Evolutionary conservation across 64 coral and sea anemone species (phyloP).

Genomic region (Dendrophyllia cribrosa): DNA sequence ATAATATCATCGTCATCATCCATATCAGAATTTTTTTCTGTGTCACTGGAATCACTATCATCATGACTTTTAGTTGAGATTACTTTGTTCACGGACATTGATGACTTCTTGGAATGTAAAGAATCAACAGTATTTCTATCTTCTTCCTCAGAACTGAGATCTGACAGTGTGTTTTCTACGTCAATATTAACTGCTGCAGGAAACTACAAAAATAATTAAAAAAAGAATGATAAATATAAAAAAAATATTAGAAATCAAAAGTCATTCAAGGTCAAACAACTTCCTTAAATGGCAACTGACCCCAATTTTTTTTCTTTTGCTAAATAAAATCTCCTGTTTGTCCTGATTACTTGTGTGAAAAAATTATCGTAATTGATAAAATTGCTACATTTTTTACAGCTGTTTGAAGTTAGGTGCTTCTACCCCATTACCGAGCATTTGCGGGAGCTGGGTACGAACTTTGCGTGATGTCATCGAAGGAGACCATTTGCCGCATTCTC

Average conservation of each 20-base stretch:
- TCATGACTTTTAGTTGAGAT: not conserved
- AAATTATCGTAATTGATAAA: too few relatives aligned
- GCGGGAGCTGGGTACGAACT: too few relatives aligned
- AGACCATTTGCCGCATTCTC: too few relatives aligned
- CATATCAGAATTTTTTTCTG: constrained; percentile 32
- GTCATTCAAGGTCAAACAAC: not conserved
- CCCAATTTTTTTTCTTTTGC: too few relatives aligned
- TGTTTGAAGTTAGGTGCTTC: too few relatives aligned
- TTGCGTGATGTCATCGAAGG: too few relatives aligned
- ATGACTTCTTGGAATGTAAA: not conserved
- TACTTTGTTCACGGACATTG: not conserved
- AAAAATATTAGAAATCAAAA: not conserved
- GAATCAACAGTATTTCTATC: not conserved
- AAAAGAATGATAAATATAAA: not conserved
- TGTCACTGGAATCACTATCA: constrained; percentile 3
- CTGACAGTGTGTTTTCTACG: not conserved
- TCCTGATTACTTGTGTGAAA: too few relatives aligned
- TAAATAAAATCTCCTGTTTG: too few relatives aligned
- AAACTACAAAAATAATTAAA: constrained; percentile 9
- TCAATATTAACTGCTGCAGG: constrained; percentile 9
- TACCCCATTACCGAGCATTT: too few relatives aligned
- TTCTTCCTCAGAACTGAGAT: not conserved
- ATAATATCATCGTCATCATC: constrained; percentile 43
- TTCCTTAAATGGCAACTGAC: too few relatives aligned
- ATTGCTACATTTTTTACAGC: too few relatives aligned